Evolutionary conservation across 37 sponge, comb jelly and placozoan species (phyloP), one percentile per base, ranked within the genome.

Genomic region (Tethya wilhelma): DNA sequence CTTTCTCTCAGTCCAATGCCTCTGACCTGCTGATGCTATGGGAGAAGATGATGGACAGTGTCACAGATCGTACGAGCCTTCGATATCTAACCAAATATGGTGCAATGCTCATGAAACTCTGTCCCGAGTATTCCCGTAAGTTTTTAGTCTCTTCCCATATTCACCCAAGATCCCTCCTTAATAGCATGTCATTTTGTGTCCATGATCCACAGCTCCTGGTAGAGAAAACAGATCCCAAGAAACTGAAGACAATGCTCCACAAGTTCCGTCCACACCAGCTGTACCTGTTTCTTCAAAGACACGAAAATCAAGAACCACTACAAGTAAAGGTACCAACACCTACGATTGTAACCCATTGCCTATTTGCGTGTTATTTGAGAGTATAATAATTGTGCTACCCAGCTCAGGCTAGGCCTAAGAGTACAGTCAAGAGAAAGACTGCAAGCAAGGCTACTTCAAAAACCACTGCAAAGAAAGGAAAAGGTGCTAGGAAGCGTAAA

Each of bases 1-100:
- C 28, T 2, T 5, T 39, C 8, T 20, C 36, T 1, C 57, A 80
- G 80, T 58, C 43, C 31, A 80, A 80, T 69, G 70, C 62, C 11
- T 46, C 73, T 40, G 82, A 72, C 17, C 63, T 81, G 59, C 63
- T 71, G 62, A 36, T 44, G 4, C 73, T 81, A 9, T 63, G 58
- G 58, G 82, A 62, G 43, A 44, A 81, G 63, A 71, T 81, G 79
- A 46, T 7, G 28, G 33, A 69, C 53, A 38, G 49, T 28, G 86
- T 90, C 68, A 32, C 36, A 9, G 90, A 90, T 70, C 53, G 64
- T 23, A 75, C 55, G 14, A 84, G 80, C 34, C 65, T 66, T 44
- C 66, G 79, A 8, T 89, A 89, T 68, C 20, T 89, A 37, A 37
- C 79, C 30, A 89, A 89, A 49, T 33, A 79, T 3, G 46, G 69